Evolutionary conservation across 2,113 vertebrate species (phyloP), one percentile per base, ranked within the genome.

Genomic region (Mixornis gularis): DNA sequence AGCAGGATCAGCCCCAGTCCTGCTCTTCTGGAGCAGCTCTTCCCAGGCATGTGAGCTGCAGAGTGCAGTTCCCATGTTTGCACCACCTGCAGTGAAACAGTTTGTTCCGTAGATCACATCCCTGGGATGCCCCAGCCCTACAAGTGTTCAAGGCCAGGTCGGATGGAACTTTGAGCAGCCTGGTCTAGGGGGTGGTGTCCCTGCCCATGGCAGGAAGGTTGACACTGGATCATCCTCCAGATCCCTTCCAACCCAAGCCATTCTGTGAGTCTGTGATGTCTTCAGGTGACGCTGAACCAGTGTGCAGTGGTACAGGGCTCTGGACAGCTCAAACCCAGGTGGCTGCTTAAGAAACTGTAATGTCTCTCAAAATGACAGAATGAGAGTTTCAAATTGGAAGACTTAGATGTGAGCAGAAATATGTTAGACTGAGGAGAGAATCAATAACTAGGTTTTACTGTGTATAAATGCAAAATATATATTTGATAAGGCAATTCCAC

Each of bases 241-340:
- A 21, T 36, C 21, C 17, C 48, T 76, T 55, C 26, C 34, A 69
- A 24, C 12, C 20, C 63, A 68, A 41, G 9, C 30, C 8, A 3
- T 55, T 36, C 41, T 32, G 12, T 74, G 29, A 48, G 46, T 40
- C 55, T 74, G 25, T 34, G 21, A 16, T 34, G 16, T 10, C 26
- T 41, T 55, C 43, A 34, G 29, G 22, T 20, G 19, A 13, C 0
- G 0, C 19, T n/a, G 66, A 36, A 25, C 27, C 49, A 76, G 17
- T 0, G 0, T 36, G n/a, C 43, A 59, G 59, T 3, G 1, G 17
- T 63, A 7, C 36, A 32, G 55, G 44, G 34, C 55, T 62, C 5
- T 0, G 60, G 24, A 36, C 22, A 51, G n/a, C 20, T 66, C 84
- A 53, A 21, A 70, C 25, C 13, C 60, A 18, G 17, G n/a, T 12